Evolutionary conservation across 2,888 invertebrate species (phyloP), one percentile per base, ranked within the genome.

Genomic region (Calliopum simillimum): DNA sequence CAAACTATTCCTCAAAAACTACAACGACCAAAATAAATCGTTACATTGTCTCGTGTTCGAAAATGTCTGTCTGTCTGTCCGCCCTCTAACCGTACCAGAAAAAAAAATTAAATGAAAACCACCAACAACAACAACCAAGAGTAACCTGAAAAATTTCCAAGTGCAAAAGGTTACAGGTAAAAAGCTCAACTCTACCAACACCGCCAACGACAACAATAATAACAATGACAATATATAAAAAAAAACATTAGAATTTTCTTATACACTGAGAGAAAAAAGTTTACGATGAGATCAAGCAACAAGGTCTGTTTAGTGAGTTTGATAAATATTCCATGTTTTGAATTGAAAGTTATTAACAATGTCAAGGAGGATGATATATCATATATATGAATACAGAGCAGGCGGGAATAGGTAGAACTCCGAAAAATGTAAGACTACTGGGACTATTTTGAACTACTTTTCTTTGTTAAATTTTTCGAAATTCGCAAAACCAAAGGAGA

Each of bases 141-240:
- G 77, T 74, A 74, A 69, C 73, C 80, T 33, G 33, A 33, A 80
- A 81, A 81, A 80, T 79, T 81, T 80, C 83, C 82, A 82, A 81
- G 83, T 81, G 80, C 82, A 82, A 81, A 82, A 81, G 81, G 81
- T 81, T 82, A 81, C 81, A 82, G 83, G 82, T 80, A 81, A 78
- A 78, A 73, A 71, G 69, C 68, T 69, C 43, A 46, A 56, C 41
- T 51, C 51, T 49, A 56, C 14, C 65, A 55, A 41, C 43, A 53
- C 11, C 33, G 23, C 25, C 63, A 64, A 33, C 8, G 33, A 33
- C 33, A 33, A 33, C 46, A 43, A 23, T 58, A 4, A 64, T 41
- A 49, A 14, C 19, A 19, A 41, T 55, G 11, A 44, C 41, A 49
- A n/a, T n/a, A n/a, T n/a, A n/a, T n/a, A n/a, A 16, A 49, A 21